phyloP scores from a whole-genome alignment of 2,888 invertebrate species.

The Chrysolina oricalcia region DNA sequence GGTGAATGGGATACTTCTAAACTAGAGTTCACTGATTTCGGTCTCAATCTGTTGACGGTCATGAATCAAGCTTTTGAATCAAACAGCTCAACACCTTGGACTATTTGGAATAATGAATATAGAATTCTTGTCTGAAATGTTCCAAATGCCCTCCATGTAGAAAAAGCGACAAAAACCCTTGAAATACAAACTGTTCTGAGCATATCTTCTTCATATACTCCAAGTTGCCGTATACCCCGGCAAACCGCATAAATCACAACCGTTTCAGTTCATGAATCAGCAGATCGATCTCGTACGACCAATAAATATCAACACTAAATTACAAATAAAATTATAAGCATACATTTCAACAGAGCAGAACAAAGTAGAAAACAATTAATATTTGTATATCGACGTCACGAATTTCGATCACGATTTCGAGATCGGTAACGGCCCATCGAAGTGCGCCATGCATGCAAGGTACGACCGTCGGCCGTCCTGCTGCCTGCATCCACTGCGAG shows the following conservation, averaged over 20 bases:
- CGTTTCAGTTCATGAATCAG: conserved; percentile 61
- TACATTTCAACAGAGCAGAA: conserved; percentile 67
- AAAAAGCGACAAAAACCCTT: not conserved
- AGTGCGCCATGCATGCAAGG: conserved; percentile 22
- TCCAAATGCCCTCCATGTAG: not conserved
- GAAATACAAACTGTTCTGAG: not conserved
- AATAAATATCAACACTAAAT: conserved; percentile 68
- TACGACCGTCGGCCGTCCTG: not conserved
- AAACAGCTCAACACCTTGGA: no score
- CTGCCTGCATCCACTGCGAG: conserved; percentile 36
- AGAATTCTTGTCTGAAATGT: no score
- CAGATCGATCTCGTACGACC: conserved; percentile 62
- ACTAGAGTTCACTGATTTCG: no score
- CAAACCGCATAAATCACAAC: conserved; percentile 55
- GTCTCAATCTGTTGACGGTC: no score
- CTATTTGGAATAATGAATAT: no score
- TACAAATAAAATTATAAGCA: conserved; percentile 70
- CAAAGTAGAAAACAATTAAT: conserved; percentile 70
- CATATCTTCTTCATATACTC: not conserved
- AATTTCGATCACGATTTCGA: conserved; percentile 64
- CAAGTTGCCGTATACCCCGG: not conserved
- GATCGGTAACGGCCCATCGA: conserved; percentile 40
- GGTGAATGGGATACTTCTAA: no score
- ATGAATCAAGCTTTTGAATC: no score
- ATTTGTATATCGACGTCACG: conserved; percentile 71